phyloP scores from a whole-genome alignment of 2,888 invertebrate species.

The Eilema sororculum region DNA sequence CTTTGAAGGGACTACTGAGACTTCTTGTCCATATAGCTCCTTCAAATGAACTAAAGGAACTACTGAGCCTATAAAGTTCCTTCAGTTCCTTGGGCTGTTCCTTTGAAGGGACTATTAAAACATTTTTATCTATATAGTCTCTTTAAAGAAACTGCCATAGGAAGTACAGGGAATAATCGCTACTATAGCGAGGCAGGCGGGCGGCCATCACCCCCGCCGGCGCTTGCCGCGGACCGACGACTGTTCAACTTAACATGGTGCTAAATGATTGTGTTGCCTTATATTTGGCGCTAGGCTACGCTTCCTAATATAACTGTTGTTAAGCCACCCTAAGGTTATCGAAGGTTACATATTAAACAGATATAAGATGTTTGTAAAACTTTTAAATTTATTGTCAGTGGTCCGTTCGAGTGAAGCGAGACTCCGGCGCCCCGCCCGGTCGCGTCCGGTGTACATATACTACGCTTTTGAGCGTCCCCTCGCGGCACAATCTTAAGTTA shows the following conservation, averaged over 20 bases:
- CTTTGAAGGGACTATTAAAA: too few relatives aligned
- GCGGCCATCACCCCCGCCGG: not conserved
- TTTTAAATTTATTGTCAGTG: slow-evolving; percentile 42
- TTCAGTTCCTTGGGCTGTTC: too few relatives aligned
- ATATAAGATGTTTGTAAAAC: slow-evolving; percentile 30
- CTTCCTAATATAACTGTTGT: slow-evolving; percentile 42
- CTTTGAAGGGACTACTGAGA: too few relatives aligned
- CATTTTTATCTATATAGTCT: too few relatives aligned
- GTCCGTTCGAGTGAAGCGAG: slow-evolving; percentile 38
- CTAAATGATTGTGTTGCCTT: slow-evolving; percentile 62
- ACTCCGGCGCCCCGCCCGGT: too few relatives aligned
- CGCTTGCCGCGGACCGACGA: not conserved
- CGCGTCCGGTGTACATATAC: too few relatives aligned
- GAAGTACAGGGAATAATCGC: too few relatives aligned
- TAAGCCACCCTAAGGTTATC: slow-evolving; percentile 42
- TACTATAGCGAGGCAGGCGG: slow-evolving; percentile 12
- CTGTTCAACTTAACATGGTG: slow-evolving; percentile 53
- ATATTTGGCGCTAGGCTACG: slow-evolving; percentile 52
- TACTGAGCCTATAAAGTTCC: too few relatives aligned
- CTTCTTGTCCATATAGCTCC: too few relatives aligned
- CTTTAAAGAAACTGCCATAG: too few relatives aligned
- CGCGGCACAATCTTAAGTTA: slow-evolving; percentile 36
- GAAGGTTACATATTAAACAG: slow-evolving; percentile 41
- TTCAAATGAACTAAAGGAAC: too few relatives aligned
- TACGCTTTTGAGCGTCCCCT: slow-evolving; percentile 29